These are phyloP conservation scores for Chondrilla cf. caribensis DNA, from an alignment of 37 sponge, comb jelly and placozoan genomes.

Conservation along the genomic window DNA sequence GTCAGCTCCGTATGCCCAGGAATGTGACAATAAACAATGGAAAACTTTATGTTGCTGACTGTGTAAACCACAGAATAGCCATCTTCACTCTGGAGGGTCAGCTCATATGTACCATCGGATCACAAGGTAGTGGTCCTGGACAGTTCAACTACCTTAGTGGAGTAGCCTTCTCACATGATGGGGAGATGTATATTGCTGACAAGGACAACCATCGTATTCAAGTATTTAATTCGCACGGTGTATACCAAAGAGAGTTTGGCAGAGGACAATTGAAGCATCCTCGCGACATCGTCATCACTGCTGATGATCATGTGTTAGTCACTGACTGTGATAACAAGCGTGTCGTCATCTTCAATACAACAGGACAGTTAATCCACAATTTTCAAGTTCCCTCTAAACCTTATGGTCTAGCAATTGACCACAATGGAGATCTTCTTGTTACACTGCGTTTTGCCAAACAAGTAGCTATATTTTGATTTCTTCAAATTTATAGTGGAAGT, in stretches of 20 bases:
- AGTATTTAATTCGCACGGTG: background rate
- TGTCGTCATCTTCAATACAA: background rate
- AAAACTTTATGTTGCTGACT: background rate
- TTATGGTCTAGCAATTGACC: too few species aligned
- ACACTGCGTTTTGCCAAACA: too few species aligned
- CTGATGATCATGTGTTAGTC: constrained; percentile 1
- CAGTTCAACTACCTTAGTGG: background rate
- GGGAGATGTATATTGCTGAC: background rate
- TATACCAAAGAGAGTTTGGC: constrained; percentile 5
- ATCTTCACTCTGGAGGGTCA: background rate
- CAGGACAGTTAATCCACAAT: background rate
- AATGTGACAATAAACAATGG: constrained; percentile 1
- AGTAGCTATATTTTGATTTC: too few species aligned
- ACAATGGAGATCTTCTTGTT: too few species aligned
- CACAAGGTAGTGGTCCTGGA: constrained; percentile 2
- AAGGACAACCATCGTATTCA: background rate
- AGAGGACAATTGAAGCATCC: background rate
- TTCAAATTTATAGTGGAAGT: too few species aligned
- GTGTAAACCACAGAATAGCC: background rate
- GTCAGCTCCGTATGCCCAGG: background rate
- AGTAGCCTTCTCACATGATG: background rate
- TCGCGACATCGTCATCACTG: background rate
- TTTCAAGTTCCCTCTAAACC: too few species aligned
- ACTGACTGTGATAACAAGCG: background rate
- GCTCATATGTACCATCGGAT: background rate